phyloP scores from a whole-genome alignment of 2,113 vertebrate species.

The Silurus meridionalis region DNA sequence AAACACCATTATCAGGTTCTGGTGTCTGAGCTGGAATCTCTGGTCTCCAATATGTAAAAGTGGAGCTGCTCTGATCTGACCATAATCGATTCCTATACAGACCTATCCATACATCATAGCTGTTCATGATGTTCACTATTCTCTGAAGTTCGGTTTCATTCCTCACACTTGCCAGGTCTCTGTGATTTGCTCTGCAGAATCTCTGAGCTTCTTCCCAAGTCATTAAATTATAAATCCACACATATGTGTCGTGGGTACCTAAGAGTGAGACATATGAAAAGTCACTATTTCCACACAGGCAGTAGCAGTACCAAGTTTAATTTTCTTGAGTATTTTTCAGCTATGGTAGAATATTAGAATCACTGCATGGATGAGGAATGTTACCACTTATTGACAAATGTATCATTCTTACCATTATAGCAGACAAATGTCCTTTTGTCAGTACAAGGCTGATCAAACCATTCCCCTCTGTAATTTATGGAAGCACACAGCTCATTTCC shows the following conservation, averaged over 20 bases:
- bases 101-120: slow-evolving; percentile 46
- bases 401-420: slow-evolving; percentile 28
- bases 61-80: slow-evolving; percentile 38
- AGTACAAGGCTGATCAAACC: slow-evolving; percentile 23
- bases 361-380: not conserved
- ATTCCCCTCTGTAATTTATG: not conserved
- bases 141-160: slow-evolving; percentile 5
- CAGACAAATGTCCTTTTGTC: not conserved
- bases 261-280: not conserved
- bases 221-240: accelerated
- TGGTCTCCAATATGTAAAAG: slow-evolving; percentile 49
- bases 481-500: slow-evolving; percentile 26
- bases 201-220: not conserved
- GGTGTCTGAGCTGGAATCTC: not conserved
- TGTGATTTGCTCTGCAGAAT: slow-evolving; percentile 38
- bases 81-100: slow-evolving; percentile 54
- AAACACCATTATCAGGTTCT: slow-evolving; percentile 17
- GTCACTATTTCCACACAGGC: not conserved
- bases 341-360: not conserved
- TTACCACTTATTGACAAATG: not conserved
- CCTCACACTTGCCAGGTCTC: slow-evolving; percentile 47
- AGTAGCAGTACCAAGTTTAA: not conserved
- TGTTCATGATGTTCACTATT: not conserved
- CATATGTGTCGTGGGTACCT: slow-evolving; percentile 7
- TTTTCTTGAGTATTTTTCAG: not conserved